phyloP scores from a whole-genome alignment of 2,113 vertebrate species.

The Butastur rufipennis region DNA sequence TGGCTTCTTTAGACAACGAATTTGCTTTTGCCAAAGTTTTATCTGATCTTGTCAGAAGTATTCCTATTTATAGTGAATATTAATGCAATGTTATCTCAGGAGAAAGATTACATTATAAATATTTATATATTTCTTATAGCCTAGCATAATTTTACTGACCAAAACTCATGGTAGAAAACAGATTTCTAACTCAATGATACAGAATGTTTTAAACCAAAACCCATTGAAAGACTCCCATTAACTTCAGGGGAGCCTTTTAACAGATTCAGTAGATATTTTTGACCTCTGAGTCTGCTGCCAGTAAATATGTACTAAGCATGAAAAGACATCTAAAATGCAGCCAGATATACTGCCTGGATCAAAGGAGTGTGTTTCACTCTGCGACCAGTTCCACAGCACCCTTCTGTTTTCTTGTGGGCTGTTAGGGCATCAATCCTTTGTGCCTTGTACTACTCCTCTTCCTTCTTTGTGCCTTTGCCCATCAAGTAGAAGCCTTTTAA shows the following conservation, averaged over 20 bases:
- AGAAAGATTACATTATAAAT: not conserved
- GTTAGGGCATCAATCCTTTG: not conserved
- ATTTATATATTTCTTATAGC: not conserved
- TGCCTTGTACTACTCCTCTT: not conserved
- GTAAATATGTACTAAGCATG: not conserved
- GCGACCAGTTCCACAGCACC: not conserved
- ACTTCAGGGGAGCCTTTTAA: not conserved
- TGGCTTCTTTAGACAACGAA: not conserved
- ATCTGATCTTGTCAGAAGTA: not conserved
- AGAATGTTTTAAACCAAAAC: not conserved
- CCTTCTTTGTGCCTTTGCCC: not conserved
- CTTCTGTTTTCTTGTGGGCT: not conserved
- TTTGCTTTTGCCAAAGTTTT: not conserved
- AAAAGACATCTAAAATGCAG: not conserved
- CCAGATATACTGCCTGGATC: not conserved
- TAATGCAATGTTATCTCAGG: not conserved
- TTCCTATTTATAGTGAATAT: conserved; percentile 1
- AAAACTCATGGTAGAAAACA: not conserved
- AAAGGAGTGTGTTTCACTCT: not conserved
- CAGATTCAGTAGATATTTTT: not conserved
- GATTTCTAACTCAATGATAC: not conserved
- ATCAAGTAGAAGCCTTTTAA: not conserved
- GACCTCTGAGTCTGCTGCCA: not conserved
- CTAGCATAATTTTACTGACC: not conserved
- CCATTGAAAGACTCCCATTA: not conserved